Evolutionary conservation across 1,140 invertebrate species (phyloP), one percentile per base, ranked within the genome.

Genomic region (Lucilia sericata): DNA sequence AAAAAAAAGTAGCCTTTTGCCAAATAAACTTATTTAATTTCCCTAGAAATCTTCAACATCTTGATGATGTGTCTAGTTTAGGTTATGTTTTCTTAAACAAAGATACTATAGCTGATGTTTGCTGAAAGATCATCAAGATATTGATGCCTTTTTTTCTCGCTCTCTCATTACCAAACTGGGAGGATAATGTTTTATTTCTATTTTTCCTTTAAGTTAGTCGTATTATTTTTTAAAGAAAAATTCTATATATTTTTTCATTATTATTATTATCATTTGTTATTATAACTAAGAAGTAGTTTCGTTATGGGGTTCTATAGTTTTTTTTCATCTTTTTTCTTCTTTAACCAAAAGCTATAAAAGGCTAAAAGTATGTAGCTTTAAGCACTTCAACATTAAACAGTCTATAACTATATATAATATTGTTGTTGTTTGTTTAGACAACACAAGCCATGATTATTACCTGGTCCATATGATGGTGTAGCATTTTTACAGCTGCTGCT

Each of bases 361-460:
- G 65, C 19, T 70, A 25, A 70, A 70, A 70, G 19, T 70, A 70
- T 70, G 65, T 70, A 21, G 65, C 65, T 70, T 70, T 70, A 70
- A 25, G 65, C 65, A 70, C 51, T 55, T 55, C 7, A 55, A 55
- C 21, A 70, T 70, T 70, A 19, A 70, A 25, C 21, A 70, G 65
- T 21, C 65, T 42, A 42, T 42, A 42, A 42, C 42, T 42, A 42
- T 42, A 21, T 25, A 10, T 70, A 25, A 25, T 60, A 5, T 17
- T 70, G 8, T 25, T 21, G 65, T 14, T 42, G 42, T 42, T 42
- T 42, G 10, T 42, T 42, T 55, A 5, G 12, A 55, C 7, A 14
- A 14, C 51, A 2, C 7, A 55, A 55, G 17, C 51, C 51, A 55
- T 55, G 51, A 55, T 55, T 55, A 30, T 55, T 55, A 55, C 51